Conservation (phyloP, 2,888 invertebrate species). For the Erpobdella octoculata region DNA sequence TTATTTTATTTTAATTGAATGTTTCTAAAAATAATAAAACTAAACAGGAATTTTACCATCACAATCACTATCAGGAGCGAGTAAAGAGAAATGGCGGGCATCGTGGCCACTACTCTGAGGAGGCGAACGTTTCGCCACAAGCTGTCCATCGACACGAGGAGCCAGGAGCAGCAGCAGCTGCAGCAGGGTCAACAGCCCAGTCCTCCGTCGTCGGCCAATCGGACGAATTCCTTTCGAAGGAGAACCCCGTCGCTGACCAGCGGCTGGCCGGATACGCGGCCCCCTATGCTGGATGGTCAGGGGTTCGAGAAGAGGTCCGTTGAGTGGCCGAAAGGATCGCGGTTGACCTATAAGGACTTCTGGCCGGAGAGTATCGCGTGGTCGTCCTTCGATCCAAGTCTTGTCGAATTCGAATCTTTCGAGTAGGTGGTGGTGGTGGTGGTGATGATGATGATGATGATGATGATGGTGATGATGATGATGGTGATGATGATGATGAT, state of each 20-base stretch:
- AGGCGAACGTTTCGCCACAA: conserved; percentile 38
- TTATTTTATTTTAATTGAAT: no score
- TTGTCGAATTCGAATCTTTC: conserved; percentile 36
- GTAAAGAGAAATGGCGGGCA: conserved; percentile 36
- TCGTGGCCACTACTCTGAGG: conserved; percentile 38
- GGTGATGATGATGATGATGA: background rate
- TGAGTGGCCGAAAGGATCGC: conserved; percentile 19
- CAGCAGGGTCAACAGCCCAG: conserved; percentile 27
- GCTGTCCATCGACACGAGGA: conserved; percentile 33
- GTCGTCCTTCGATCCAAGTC: conserved; percentile 33
- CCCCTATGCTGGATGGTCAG: conserved; percentile 24
- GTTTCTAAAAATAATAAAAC: no score
- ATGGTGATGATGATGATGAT: background rate
- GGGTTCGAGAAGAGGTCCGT: conserved; percentile 16
- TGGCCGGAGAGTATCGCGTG: conserved; percentile 35
- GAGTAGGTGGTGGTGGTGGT: conserved; percentile 28
- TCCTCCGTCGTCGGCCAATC: conserved; percentile 28
- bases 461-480: background rate
- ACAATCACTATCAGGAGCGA: no score
- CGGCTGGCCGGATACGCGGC: conserved; percentile 10
- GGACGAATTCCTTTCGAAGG: conserved; percentile 35
- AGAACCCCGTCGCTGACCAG: conserved; percentile 30
- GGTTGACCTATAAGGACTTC: conserved; percentile 36
- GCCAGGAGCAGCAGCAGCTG: conserved; percentile 32
- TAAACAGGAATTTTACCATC: no score